A percentile compares a stretch with the other conserved stretches of the same genome.
Conservation (phyloP, 2,797 vertebrate genomes). For the Iguana delicatissima region DNA sequence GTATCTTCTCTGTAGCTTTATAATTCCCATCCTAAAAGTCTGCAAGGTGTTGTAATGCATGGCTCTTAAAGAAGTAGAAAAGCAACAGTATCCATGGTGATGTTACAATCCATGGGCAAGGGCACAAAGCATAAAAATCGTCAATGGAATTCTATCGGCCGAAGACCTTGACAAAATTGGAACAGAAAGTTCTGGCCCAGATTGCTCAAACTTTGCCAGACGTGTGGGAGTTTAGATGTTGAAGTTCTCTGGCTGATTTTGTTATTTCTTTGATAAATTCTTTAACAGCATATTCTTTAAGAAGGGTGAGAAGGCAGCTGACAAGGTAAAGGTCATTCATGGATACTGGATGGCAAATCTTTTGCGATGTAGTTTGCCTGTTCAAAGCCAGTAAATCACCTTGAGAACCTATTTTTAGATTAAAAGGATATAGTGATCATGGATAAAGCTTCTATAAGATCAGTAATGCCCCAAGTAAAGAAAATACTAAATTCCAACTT, state of each 20-base stretch:
- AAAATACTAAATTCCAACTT: background rate
- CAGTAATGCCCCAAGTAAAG: background rate
- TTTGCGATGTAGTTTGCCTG: background rate
- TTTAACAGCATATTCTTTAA: background rate
- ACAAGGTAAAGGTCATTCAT: background rate
- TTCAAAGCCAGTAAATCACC: background rate
- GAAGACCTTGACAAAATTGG: background rate
- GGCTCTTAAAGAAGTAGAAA: background rate
- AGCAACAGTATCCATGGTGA: background rate
- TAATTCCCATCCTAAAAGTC: constrained; percentile 23
- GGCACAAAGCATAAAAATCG: background rate
- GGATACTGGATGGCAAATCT: background rate
- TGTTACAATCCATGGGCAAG: background rate
- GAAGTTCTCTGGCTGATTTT: background rate
- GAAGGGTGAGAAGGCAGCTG: background rate
- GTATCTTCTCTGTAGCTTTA: background rate
- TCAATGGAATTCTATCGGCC: background rate
- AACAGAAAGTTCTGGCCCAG: background rate
- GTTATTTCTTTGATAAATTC: background rate
- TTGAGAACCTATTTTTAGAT: background rate
- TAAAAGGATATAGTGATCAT: background rate
- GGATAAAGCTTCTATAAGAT: background rate
- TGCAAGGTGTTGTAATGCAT: constrained; percentile 4
- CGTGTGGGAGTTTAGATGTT: background rate
- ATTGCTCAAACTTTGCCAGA: constrained; percentile 7